Conservation (phyloP, 1,140 invertebrate genomes). For the Ceratosolen fusciceps region DNA sequence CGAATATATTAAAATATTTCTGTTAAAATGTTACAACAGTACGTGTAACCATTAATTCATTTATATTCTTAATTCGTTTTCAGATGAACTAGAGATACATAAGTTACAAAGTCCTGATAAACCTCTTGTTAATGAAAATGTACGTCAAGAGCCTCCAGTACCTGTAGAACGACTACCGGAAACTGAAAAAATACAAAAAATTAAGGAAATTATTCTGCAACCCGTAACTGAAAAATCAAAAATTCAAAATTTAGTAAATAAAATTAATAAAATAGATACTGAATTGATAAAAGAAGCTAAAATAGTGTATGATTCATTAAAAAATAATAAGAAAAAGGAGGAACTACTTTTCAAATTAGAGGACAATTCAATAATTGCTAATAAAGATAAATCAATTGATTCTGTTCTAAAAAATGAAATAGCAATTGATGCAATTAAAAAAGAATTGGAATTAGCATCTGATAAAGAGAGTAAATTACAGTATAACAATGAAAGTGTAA, state of each 20-base stretch:
- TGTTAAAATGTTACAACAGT: neutral
- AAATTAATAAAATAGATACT: constrained; percentile 50
- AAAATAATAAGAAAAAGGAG: constrained; percentile 54
- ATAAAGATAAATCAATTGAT: constrained; percentile 59
- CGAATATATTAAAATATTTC: neutral
- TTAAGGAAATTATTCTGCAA: constrained; percentile 5
- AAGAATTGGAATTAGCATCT: constrained; percentile 68
- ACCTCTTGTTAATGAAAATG: constrained; percentile 50
- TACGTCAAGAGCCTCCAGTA: constrained; percentile 72
- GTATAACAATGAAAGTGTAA: constrained; percentile 27
- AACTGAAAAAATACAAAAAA: constrained; percentile 42
- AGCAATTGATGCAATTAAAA: constrained; percentile 67
- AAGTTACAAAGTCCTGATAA: constrained; percentile 36
- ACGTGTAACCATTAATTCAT: neutral
- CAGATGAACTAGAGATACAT: constrained; percentile 24
- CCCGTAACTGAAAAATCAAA: constrained; percentile 49
- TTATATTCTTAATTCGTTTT: constrained; percentile 4
- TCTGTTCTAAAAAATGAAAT: constrained; percentile 54
- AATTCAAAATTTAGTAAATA: constrained; percentile 52
- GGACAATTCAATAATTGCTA: constrained; percentile 67
- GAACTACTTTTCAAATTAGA: constrained; percentile 59
- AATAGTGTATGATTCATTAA: constrained; percentile 56
- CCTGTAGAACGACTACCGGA: constrained; percentile 67
- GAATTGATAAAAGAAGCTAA: constrained; percentile 47
- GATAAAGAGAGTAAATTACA: constrained; percentile 53